A percentile compares a stretch with the other conserved stretches of the same genome.
Evolutionary conservation across 2,888 invertebrate genomes (phyloP).

Genomic region (Agrochola circellaris): DNA sequence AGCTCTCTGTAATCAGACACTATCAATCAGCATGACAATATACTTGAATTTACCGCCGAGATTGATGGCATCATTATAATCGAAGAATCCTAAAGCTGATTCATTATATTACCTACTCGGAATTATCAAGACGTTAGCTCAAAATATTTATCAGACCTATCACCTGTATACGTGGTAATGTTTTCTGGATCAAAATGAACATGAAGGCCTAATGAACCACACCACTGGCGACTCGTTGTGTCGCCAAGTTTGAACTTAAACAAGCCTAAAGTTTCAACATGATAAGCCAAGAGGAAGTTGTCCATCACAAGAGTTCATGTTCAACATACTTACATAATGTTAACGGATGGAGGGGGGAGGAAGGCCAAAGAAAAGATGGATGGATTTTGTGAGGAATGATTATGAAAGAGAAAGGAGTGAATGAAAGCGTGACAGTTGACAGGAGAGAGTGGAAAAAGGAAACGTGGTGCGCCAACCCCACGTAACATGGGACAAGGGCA

Average conservation of each 20-base stretch:
- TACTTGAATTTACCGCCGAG: constrained; percentile 53
- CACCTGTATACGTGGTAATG: no score
- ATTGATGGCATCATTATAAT: constrained; percentile 64
- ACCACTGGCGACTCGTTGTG: not conserved
- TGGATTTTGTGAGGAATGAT: no score
- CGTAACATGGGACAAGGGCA: no score
- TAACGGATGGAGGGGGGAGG: no score
- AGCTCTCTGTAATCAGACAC: constrained; percentile 42
- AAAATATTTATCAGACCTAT: constrained; percentile 12
- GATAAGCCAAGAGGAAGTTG: not conserved
- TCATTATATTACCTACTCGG: constrained; percentile 31
- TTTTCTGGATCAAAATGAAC: not conserved
- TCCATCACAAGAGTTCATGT: not conserved
- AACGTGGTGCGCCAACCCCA: no score
- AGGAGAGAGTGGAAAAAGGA: no score
- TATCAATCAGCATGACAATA: constrained; percentile 59
- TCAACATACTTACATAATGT: not conserved
- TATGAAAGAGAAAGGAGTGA: no score
- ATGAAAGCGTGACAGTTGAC: no score
- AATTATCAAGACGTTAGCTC: constrained; percentile 12
- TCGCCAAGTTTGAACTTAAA: not conserved
- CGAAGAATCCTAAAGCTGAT: constrained; percentile 46
- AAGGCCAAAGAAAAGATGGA: no score
- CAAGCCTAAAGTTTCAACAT: not conserved
- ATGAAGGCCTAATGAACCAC: not conserved